Conservation (phyloP, 2,113 vertebrate species). For the Oncorhynchus keta region DNA sequence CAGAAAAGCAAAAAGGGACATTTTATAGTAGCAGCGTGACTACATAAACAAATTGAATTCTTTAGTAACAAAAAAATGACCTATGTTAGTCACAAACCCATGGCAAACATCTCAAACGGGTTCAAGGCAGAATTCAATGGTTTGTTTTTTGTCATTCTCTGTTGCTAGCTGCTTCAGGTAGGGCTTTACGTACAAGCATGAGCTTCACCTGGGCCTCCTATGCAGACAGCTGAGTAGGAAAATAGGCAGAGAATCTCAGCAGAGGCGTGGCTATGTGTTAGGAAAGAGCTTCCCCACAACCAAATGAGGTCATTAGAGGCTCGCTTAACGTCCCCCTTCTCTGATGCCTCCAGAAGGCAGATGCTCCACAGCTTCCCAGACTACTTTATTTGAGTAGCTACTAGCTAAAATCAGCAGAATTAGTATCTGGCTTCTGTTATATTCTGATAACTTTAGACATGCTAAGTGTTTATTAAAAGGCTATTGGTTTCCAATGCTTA, state of each 20-base stretch:
- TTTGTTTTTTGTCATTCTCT: too few relatives aligned
- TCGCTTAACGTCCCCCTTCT: constrained; percentile 43
- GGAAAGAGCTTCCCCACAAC: constrained; percentile 45
- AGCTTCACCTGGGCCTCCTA: too few relatives aligned
- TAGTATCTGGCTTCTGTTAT: not conserved
- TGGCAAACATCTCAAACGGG: too few relatives aligned
- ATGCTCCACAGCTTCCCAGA: constrained; percentile 20
- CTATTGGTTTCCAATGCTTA: not conserved
- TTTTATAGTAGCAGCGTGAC: too few relatives aligned
- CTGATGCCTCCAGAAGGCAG: constrained; percentile 10
- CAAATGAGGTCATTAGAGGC: constrained; percentile 63
- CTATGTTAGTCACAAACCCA: too few relatives aligned
- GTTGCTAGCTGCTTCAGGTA: too few relatives aligned
- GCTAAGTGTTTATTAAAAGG: not conserved
- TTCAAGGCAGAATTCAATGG: too few relatives aligned
- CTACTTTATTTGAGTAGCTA: constrained; percentile 37
- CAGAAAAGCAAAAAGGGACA: too few relatives aligned
- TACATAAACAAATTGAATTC: too few relatives aligned
- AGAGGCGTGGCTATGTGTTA: constrained; percentile 59
- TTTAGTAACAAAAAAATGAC: too few relatives aligned
- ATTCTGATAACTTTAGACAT: not conserved
- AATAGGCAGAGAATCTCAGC: constrained; percentile 24
- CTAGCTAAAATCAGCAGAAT: constrained; percentile 20
- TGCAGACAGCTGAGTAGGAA: not conserved
- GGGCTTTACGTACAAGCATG: too few relatives aligned